These are phyloP conservation scores for Pseudolaguvia tuberculata DNA, from an alignment of 2,113 vertebrate genomes.

Conservation along the genomic window DNA sequence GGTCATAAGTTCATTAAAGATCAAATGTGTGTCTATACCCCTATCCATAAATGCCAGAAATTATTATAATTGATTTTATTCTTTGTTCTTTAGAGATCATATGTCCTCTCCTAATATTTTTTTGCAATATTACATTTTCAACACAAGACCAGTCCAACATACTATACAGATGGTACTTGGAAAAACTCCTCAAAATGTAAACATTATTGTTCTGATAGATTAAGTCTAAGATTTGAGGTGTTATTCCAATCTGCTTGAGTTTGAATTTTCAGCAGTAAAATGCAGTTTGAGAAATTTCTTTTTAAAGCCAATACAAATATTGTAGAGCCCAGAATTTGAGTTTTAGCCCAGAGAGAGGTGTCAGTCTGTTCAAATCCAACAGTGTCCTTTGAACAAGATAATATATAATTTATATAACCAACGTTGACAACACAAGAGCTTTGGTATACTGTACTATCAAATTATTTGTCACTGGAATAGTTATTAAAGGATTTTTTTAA, in stretches of 20 bases:
- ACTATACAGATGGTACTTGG: background rate
- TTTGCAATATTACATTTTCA: slow-evolving; percentile 2
- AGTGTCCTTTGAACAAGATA: slow-evolving; percentile 17
- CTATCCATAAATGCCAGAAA: background rate
- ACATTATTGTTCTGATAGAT: background rate
- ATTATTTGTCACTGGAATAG: too few relatives aligned
- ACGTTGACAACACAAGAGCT: too few relatives aligned
- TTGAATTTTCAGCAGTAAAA: background rate
- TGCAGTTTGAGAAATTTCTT: background rate
- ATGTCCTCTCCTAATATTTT: background rate
- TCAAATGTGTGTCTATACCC: background rate
- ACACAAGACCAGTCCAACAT: background rate
- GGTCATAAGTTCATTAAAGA: background rate
- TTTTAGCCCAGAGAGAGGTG: slow-evolving; percentile 56
- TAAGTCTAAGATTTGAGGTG: background rate
- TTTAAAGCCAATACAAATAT: too few relatives aligned
- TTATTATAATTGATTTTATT: slow-evolving; percentile 9
- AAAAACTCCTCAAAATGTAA: background rate
- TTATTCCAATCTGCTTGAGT: background rate
- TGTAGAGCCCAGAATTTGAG: slow-evolving; percentile 38
- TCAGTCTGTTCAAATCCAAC: slow-evolving; percentile 58
- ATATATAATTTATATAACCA: too few relatives aligned
- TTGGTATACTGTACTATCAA: too few relatives aligned
- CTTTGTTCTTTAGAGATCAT: background rate
- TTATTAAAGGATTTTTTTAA: too few relatives aligned